phyloP scores from a whole-genome alignment of 2,113 vertebrate species.

The Pungitius pungitius region DNA sequence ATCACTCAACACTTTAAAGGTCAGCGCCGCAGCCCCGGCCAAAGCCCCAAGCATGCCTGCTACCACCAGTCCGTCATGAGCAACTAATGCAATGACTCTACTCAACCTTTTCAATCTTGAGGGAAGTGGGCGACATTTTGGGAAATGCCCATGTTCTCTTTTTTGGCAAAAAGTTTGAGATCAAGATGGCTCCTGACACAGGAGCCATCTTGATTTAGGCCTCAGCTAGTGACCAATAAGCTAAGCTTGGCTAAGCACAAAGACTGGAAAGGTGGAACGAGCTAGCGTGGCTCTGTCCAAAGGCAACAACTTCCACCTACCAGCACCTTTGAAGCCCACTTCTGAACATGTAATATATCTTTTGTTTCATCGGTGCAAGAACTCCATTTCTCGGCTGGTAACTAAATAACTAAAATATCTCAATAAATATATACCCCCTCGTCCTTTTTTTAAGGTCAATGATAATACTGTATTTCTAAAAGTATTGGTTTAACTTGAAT shows the following conservation, averaged over 20 bases:
- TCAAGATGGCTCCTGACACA: background rate
- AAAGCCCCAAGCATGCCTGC: conserved; percentile 18
- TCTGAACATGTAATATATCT: background rate
- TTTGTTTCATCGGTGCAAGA: background rate
- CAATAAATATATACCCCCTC: no score
- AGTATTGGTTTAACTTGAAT: conserved; percentile 6
- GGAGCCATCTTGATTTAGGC: no score
- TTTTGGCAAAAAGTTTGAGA: background rate
- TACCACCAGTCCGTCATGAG: conserved; percentile 14
- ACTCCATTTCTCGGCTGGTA: background rate
- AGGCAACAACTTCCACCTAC: background rate
- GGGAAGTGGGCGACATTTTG: background rate
- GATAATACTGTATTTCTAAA: background rate
- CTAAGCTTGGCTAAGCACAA: background rate
- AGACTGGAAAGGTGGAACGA: background rate
- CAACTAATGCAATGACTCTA: background rate
- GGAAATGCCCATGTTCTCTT: background rate
- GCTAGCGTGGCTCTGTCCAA: background rate
- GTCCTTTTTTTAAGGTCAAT: background rate
- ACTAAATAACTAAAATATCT: no score
- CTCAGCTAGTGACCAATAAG: background rate
- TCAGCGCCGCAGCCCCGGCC: conserved; percentile 31
- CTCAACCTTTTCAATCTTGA: conserved; percentile 6
- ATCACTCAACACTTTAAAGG: conserved; percentile 60
- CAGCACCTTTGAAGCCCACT: background rate